These are phyloP conservation scores for Abrostola triplasia DNA, from an alignment of 2,888 invertebrate genomes.

Conservation along the genomic window DNA sequence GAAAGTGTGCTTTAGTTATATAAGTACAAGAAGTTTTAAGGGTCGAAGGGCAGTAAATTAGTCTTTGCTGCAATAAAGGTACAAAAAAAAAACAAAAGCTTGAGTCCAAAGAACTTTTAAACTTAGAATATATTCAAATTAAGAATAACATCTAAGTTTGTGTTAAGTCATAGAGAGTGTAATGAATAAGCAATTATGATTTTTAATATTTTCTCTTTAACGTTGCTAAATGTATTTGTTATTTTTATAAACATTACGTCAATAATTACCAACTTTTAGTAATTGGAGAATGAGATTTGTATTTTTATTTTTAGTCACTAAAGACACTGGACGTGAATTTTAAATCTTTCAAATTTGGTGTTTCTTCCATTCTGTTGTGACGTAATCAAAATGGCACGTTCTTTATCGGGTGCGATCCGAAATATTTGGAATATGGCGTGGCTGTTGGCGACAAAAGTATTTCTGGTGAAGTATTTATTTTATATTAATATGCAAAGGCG, in stretches of 20 bases:
- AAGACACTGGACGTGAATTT: slow-evolving; percentile 20
- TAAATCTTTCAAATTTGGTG: slow-evolving; percentile 30
- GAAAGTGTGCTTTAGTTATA: slow-evolving; percentile 37
- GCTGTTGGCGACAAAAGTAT: slow-evolving; percentile 80
- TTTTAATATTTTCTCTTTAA: slow-evolving; percentile 14
- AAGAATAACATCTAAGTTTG: slow-evolving; percentile 20
- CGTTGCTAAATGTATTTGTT: neutral
- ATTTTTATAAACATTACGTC: neutral
- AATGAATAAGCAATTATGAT: slow-evolving; percentile 32
- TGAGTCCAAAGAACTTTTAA: slow-evolving; percentile 6
- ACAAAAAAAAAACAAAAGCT: slow-evolving; percentile 13
- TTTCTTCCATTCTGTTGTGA: slow-evolving; percentile 22
- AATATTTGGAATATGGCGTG: slow-evolving; percentile 82
- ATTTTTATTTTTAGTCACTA: slow-evolving; percentile 23
- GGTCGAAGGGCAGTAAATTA: slow-evolving; percentile 28
- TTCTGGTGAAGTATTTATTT: slow-evolving; percentile 72
- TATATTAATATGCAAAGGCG: slow-evolving; percentile 5
- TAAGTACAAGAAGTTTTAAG: slow-evolving; percentile 34
- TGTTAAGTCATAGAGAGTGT: slow-evolving; percentile 39
- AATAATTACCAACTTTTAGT: slow-evolving; percentile 10
- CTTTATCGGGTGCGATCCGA: slow-evolving; percentile 68
- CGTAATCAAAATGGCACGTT: slow-evolving; percentile 67
- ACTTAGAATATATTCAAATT: slow-evolving; percentile 25
- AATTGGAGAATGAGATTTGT: slow-evolving; percentile 33
- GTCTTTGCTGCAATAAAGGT: slow-evolving; percentile 31